Conservation (phyloP, 64 coral and sea anemone species). For the Porites lutea region DNA sequence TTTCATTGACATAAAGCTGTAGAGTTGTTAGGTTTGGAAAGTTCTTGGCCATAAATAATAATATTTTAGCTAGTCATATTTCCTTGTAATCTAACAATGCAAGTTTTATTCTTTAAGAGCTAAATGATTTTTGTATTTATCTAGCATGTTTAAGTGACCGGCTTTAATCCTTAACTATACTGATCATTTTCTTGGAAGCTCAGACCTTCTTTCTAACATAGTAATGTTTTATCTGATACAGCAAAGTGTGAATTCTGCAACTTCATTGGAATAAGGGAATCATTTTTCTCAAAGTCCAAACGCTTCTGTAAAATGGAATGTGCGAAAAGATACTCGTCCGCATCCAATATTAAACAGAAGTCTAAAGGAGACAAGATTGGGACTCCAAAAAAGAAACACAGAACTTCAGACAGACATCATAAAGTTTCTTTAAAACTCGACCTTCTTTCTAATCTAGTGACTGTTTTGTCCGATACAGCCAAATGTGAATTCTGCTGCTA, state of each 20-base stretch:
- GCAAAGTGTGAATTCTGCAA: constrained; percentile 99
- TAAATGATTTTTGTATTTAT: not conserved
- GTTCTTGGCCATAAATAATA: too few relatives aligned
- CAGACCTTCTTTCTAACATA: constrained; percentile 37
- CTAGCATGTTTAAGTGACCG: not conserved
- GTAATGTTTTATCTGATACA: constrained; percentile 60
- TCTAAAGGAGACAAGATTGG: constrained; percentile 81
- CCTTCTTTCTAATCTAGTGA: constrained; percentile 57
- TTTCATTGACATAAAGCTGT: too few relatives aligned
- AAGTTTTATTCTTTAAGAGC: too few relatives aligned
- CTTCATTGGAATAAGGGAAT: constrained; percentile 90
- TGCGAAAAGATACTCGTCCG: constrained; percentile 96
- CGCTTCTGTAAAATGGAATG: constrained; percentile 99
- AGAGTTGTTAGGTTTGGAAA: too few relatives aligned
- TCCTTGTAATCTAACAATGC: too few relatives aligned
- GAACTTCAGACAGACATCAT: constrained; percentile 69
- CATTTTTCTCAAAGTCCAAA: constrained; percentile 99
- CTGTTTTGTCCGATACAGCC: constrained; percentile 74
- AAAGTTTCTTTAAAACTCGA: constrained; percentile 65
- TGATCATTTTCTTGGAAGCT: constrained; percentile 9
- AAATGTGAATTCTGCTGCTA: constrained; percentile 99
- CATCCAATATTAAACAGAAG: constrained; percentile 99
- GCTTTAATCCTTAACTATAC: not conserved
- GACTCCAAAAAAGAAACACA: constrained; percentile 87
- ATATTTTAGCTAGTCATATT: too few relatives aligned